Base-by-base conservation (phyloP, 2,797 vertebrate genomes). In the Eulemur mongoz region DNA sequence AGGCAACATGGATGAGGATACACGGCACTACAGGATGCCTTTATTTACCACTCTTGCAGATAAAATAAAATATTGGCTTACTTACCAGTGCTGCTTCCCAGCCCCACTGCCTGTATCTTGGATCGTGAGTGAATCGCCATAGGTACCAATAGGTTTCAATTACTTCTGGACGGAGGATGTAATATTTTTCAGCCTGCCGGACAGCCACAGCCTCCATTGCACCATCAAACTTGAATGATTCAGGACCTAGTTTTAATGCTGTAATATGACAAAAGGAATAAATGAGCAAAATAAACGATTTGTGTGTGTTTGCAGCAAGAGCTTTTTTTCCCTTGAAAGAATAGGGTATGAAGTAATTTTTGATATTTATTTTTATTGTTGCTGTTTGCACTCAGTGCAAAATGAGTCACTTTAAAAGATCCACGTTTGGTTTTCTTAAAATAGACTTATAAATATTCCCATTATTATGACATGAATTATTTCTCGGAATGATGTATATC, bases 101-200 rank as follows among this genome's bases (percentile, higher is more conserved):
- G 98, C 99, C 99, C 99, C 99, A 99, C 98, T 99, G 99, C 54
- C 99, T 98, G 98, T 99, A 99, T 96, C 99, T 99, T 96, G 99
- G 99, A 96, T 99, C 99, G 0, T 99, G 99, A 82, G 99, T 99
- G 98, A 99, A 99, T 97, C 99, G 99, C 99, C 99, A 99, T 98
- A 99, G 99, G 96, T 99, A 99, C 99, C 99, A 99, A 97, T 99
- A 99, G 30, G 99, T 99, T 98, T 99, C 99, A 61, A 99, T 99
- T 92, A 99, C 99, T 98, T 99, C 99, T 7, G 99, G 99, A 86
- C 99, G 99, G 67, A 99, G 99, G 98, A 99, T 99, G 98, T 99
- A 99, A 98, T 99, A 99, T 97, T 99, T 99, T 98, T 99, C 99
- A 40, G 99, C 99, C 98, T 99, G 99, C 43, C 99, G 99, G 30